These are phyloP conservation scores for Drosophila athabasca DNA, from an alignment of 1,140 invertebrate genomes.

Conservation along the genomic window DNA sequence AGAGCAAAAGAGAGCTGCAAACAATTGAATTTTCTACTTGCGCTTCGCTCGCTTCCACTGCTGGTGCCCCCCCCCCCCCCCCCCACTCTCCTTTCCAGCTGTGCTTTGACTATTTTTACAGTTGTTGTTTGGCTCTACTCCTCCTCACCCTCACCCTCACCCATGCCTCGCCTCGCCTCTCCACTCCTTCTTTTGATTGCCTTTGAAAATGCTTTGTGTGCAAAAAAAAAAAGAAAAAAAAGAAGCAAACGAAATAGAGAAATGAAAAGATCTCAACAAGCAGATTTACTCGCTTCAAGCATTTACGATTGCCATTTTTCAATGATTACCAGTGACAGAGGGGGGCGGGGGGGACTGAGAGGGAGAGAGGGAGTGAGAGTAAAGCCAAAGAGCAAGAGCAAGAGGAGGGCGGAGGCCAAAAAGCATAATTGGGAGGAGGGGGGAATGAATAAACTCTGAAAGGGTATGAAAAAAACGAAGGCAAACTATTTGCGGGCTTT, in stretches of 20 bases:
- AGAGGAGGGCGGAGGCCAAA: slow-evolving; percentile 33
- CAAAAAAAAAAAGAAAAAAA: slow-evolving; percentile 48
- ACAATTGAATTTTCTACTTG: slow-evolving; percentile 78
- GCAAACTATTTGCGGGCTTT: slow-evolving; percentile 48
- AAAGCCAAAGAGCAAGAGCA: slow-evolving; percentile 5
- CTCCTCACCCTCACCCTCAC: slow-evolving; percentile 13
- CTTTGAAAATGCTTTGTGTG: slow-evolving; percentile 68
- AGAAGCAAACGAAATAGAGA: slow-evolving; percentile 34
- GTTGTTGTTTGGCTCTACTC: slow-evolving; percentile 50
- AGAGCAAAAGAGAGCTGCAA: slow-evolving; percentile 48
- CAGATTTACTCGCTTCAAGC: slow-evolving; percentile 65
- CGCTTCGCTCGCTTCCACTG: slow-evolving; percentile 32
- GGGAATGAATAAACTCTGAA: background rate
- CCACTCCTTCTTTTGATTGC: slow-evolving; percentile 25
- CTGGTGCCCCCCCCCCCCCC: no score
- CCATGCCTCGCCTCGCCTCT: no score
- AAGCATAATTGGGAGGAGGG: slow-evolving; percentile 57
- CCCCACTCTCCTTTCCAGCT: slow-evolving; percentile 5
- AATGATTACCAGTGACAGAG: slow-evolving; percentile 43
- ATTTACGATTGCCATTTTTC: slow-evolving; percentile 54
- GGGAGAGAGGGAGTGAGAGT: background rate
- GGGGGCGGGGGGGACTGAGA: background rate
- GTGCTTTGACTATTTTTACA: slow-evolving; percentile 63
- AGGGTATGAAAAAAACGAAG: slow-evolving; percentile 3
- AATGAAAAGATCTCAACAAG: slow-evolving; percentile 70